Base-by-base conservation (phyloP, 92 coral and sea anemone species). In the Porites lobata region DNA sequence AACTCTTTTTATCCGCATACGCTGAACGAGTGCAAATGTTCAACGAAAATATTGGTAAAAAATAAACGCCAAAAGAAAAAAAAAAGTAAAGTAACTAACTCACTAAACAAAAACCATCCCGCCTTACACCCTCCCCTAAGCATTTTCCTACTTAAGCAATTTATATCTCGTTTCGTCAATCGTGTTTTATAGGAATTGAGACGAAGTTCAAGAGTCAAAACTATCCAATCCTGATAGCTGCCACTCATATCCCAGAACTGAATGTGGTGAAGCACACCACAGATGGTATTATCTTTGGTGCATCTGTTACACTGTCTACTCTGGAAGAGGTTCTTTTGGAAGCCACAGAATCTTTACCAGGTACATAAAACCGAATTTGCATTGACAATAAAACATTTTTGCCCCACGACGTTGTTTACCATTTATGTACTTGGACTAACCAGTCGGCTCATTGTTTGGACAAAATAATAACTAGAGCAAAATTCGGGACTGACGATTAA, bases 191-290 rank as follows among this genome's bases (percentile, higher is more conserved):
- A 95, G 98, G 98, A 66, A 91, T 95, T 67, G 98, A 95, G 66
- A 89, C 90, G 88, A 95, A 95, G 70, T 95, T 95, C 80, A 95
- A 95, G 90, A 95, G 88, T 52, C 96, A 93, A 77, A 68, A 88
- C 52, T 95, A 95, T 51, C 94, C 96, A 43, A 79, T 95, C 70
- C 87, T 90, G 65, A 93, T 95, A 70, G 98, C 98, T 9, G 93
- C 98, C 38, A 93, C 98, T 12, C 98, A 95, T 92, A 80, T 95
- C 78, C 89, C 94, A 7, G 98, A 95, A 65, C 70, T 95, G 84
- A 90, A 87, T 53, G 90, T 92, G 22, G 92, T 91, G 15, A 87
- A 91, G 59, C 75, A 95, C 43, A 86, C 93, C 20, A 69, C 85
- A n/a, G 74, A 61, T 5, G 98, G 98, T 72, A 87, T 95, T 84